phyloP scores from a whole-genome alignment of 2,888 invertebrate genomes.

The Buathra laborator region DNA sequence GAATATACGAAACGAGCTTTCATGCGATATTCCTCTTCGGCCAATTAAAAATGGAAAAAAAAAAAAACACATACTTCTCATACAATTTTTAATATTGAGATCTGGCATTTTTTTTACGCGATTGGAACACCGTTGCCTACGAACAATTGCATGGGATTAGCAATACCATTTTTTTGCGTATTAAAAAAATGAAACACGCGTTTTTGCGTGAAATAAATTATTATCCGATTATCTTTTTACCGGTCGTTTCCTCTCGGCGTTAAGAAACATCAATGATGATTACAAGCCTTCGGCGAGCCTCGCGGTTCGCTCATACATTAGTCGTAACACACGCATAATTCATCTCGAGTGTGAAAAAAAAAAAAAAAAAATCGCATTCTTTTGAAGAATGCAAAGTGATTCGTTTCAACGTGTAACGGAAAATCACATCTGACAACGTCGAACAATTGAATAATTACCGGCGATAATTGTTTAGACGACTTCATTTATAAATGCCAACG shows the following conservation, averaged over 20 bases:
- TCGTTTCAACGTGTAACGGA: slow-evolving; percentile 34
- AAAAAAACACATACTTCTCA: too few species aligned
- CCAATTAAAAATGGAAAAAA: too few species aligned
- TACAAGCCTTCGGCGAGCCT: slow-evolving; percentile 17
- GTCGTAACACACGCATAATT: neutral
- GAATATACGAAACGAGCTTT: too few species aligned
- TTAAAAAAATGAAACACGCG: too few species aligned
- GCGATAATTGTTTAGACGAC: slow-evolving; percentile 27
- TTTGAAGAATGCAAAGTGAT: slow-evolving; percentile 18
- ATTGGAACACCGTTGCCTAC: too few species aligned
- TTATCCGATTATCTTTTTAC: slow-evolving; percentile 13
- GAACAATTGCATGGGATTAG: too few species aligned
- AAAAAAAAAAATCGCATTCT: neutral
- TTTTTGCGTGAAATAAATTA: too few species aligned
- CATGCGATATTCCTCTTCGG: too few species aligned
- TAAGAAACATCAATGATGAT: slow-evolving; percentile 36
- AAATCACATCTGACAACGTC: slow-evolving; percentile 7
- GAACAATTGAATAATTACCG: slow-evolving; percentile 34
- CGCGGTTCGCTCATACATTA: neutral
- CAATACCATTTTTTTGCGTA: too few species aligned
- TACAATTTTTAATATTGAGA: too few species aligned
- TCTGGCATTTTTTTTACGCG: too few species aligned
- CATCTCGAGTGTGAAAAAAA: neutral
- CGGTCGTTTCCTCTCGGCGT: slow-evolving; percentile 12
- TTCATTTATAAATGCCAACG: neutral